A percentile compares a stretch with the other conserved stretches of the same genome.
phyloP scores from a whole-genome alignment of 2,888 invertebrate species.

The Ptychoptera albimana region DNA sequence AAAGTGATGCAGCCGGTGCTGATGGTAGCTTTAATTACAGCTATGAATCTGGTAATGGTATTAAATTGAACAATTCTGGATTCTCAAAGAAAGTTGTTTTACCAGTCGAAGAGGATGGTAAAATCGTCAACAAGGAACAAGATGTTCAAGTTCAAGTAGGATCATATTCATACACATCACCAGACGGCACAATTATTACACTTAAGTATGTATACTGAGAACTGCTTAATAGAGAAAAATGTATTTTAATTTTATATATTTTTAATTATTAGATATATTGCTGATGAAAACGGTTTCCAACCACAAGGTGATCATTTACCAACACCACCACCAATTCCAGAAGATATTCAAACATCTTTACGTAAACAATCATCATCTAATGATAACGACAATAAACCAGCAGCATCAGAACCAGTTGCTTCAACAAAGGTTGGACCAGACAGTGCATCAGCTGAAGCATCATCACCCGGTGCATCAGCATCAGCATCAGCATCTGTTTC shows the following conservation, averaged over 20 bases:
- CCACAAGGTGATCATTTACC: conserved; percentile 50
- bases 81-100: conserved; percentile 45
- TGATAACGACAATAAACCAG: too few relatives aligned
- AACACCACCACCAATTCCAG: conserved; percentile 28
- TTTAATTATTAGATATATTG: conserved; percentile 35
- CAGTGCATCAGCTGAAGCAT: too few relatives aligned
- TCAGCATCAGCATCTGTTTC: too few relatives aligned
- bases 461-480: too few relatives aligned
- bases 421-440: too few relatives aligned
- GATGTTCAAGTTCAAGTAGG: conserved; percentile 44
- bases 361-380: too few relatives aligned
- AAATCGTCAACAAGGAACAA: conserved; percentile 39
- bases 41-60: conserved; percentile 65
- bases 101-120: conserved; percentile 29
- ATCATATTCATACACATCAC: conserved; percentile 52
- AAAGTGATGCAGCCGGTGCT: conserved; percentile 29
- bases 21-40: conserved; percentile 37
- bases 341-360: too few relatives aligned
- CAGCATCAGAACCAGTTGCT: too few relatives aligned
- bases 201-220: conserved; percentile 25
- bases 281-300: conserved; percentile 57
- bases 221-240: too few relatives aligned
- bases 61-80: conserved; percentile 55
- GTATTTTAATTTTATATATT: too few relatives aligned
- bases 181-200: conserved; percentile 48